Conservation (phyloP, 2,797 vertebrate genomes). For the Anguilla anguilla region DNA sequence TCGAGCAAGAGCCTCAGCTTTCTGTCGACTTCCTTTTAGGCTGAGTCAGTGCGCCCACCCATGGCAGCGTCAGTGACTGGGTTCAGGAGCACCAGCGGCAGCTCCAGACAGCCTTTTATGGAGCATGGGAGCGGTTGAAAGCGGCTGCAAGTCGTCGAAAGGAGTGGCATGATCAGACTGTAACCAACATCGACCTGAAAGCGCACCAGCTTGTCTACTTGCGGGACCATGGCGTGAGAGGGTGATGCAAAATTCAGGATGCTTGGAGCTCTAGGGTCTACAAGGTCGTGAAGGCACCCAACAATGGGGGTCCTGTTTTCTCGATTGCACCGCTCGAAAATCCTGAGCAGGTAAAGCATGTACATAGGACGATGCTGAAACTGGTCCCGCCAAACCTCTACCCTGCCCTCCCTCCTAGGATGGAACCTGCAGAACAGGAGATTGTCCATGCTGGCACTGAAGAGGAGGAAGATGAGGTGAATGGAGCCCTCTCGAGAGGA, state of each 20-base stretch:
- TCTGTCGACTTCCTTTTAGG: slow-evolving; percentile 32
- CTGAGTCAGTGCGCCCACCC: neutral
- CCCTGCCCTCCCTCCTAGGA: neutral
- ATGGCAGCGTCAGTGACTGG: neutral
- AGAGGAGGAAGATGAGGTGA: too few relatives aligned
- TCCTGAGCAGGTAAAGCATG: neutral
- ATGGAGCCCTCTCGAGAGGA: too few relatives aligned
- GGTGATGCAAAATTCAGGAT: neutral
- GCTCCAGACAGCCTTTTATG: neutral
- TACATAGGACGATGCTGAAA: neutral
- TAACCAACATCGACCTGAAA: neutral
- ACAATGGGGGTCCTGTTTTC: neutral
- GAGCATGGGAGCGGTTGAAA: neutral
- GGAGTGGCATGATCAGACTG: neutral
- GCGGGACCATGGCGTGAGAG: neutral
- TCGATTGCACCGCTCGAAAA: neutral
- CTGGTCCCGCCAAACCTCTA: neutral
- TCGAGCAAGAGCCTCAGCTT: slow-evolving; percentile 18
- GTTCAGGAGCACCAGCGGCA: slow-evolving; percentile 16
- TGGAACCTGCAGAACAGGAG: neutral
- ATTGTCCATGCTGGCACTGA: too few relatives aligned
- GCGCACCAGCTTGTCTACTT: neutral
- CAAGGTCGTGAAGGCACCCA: slow-evolving; percentile 12
- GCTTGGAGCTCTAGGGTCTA: neutral
- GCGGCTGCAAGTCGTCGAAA: neutral